Evolutionary conservation across 1,140 invertebrate species (phyloP).

Genomic region (Sycobia sp.): DNA sequence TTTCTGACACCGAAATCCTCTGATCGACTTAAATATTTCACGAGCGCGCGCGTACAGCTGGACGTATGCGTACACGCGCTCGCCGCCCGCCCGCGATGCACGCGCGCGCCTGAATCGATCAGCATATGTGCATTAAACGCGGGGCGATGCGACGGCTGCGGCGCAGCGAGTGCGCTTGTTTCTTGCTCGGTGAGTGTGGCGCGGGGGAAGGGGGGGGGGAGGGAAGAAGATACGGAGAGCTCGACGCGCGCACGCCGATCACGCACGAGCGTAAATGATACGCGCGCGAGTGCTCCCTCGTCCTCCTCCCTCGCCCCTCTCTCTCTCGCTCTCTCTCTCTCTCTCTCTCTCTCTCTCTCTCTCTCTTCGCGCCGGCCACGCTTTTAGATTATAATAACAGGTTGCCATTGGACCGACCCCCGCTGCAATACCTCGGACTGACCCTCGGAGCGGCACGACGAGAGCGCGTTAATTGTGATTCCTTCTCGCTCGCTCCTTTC

Average conservation of each 20-base stretch:
- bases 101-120: no score
- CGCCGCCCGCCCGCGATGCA: no score
- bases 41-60: neutral
- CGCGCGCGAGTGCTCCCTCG: conserved; percentile 40
- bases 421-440: conserved; percentile 37
- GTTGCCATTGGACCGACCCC: conserved; percentile 51
- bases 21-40: conserved; percentile 15
- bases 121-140: no score
- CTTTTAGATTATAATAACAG: conserved; percentile 60
- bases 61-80: neutral
- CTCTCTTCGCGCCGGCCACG: conserved; percentile 27
- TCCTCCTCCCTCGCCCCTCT: no score
- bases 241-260: no score
- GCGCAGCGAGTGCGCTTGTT: no score
- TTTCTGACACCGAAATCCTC: neutral
- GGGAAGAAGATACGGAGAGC: neutral
- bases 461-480: conserved; percentile 50
- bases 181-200: no score
- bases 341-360: no score
- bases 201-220: no score
- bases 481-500: conserved; percentile 28
- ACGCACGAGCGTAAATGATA: conserved; percentile 49
- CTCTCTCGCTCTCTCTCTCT: no score
- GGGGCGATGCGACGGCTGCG: no score
- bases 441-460: conserved; percentile 45